Evolutionary conservation across 2,113 vertebrate species (phyloP).

Genomic region (Sus scrofa): T2T-Sscrofa CM000821.6:2904001-2904500

Average conservation of each 20-base stretch:
- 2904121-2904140: neutral
- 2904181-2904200: neutral
- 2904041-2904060: neutral
- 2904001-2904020: neutral
- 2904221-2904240: neutral
- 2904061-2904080: neutral
- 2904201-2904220: neutral
- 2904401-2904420: neutral
- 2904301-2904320: neutral
- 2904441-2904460: neutral
- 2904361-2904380: neutral
- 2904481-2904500: neutral
- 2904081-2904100: neutral
- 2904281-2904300: neutral
- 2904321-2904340: neutral
- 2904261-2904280: neutral
- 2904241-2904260: neutral
- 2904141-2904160: neutral
- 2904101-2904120: constrained; percentile 26
- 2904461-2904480: neutral
- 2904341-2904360: neutral
- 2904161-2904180: neutral
- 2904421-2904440: constrained; percentile 21
- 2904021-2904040: neutral
- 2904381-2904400: neutral